Evolutionary conservation across 2,888 invertebrate species (phyloP), one percentile per base, ranked within the genome.

Genomic region (Resseliella maxima): DNA sequence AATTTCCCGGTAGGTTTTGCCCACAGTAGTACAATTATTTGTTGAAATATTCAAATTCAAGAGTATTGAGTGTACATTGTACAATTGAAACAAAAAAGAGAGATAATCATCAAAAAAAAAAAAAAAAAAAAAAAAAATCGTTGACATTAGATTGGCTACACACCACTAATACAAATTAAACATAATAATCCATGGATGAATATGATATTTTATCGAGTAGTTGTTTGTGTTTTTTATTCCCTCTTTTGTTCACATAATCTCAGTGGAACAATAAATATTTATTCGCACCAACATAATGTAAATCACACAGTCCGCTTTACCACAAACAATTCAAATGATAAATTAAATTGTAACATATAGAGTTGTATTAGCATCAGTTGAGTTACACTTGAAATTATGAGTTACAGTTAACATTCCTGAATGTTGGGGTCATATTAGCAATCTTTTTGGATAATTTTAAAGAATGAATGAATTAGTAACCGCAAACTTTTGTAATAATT

Each of bases 381-480:
- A n/a, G n/a, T n/a, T n/a, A n/a, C n/a, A n/a, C n/a, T n/a, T n/a
- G n/a, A n/a, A n/a, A n/a, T n/a, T n/a, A n/a, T n/a, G n/a, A n/a
- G n/a, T n/a, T n/a, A n/a, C n/a, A n/a, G n/a, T n/a, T n/a, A n/a
- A 59, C 59, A 24, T 59, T 59, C 59, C 24, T 59, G 59, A 59
- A 59, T 59, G n/a, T 59, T n/a, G n/a, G 24, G 59, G 24, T 59
- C 24, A 24, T 24, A 59, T 50, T 50, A 50, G 18, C 46, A 50
- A 15, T 50, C 1, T 50, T 50, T 50, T 50, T 50, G 46, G 46
- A 18, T 50, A 18, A 18, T 18, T 50, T 8, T 18, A 18, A 24
- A n/a, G 6, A 24, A n/a, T n/a, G 18, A 18, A 50, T 50, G 46
- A 50, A 15, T 50, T 50, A 2, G 18, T 18, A n/a, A 18, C 59